Evolutionary conservation across 35 echinoderm and acorn worm species (phyloP), one percentile per base, ranked within the genome.

Genomic region (Anneissia japonica): DNA sequence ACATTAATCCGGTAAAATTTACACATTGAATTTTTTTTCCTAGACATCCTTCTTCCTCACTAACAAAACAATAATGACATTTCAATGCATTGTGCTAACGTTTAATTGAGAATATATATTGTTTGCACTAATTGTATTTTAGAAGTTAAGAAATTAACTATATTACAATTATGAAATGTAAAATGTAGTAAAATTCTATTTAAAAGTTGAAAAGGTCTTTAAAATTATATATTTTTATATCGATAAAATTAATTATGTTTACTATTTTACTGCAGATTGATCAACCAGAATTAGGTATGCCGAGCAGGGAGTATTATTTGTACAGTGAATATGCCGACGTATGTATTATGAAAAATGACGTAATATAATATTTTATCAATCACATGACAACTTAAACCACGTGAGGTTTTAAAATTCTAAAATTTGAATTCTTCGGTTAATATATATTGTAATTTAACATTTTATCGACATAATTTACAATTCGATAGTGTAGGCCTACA

Each of bases 261-360:
- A 75, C 23, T 85, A 26, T 21, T 85, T 80, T 81, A 19, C 36
- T 85, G 28, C 74, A 92, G 90, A 81, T 92, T 83, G 90, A 92
- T 35, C 90, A 92, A 31, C 86, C 80, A 26, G 3, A 31, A 11
- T 72, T 92, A 38, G 85, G 85, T 46, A 74, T 92, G 64, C 21
- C 56, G 33, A 43, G 79, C 30, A 31, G 90, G 13, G 81, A 82
- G 88, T 78, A 38, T 80, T 92, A 87, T 34, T 74, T 92, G 29
- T 29, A n/a, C 30, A 74, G 78, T 29, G 81, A 82, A 84, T 39
- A 33, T 26, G 77, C 87, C 72, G 56, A 56, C 78, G 84, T 91
- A 75, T 30, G 75, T 78, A 23, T 88, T 72, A 32, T 30, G 34
- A 30, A 64, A 30, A 30, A 9, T 29, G 35, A 17, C 35, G 26